Base-by-base conservation (phyloP, 2,888 invertebrate species). In the Malachius bipustulatus region DNA sequence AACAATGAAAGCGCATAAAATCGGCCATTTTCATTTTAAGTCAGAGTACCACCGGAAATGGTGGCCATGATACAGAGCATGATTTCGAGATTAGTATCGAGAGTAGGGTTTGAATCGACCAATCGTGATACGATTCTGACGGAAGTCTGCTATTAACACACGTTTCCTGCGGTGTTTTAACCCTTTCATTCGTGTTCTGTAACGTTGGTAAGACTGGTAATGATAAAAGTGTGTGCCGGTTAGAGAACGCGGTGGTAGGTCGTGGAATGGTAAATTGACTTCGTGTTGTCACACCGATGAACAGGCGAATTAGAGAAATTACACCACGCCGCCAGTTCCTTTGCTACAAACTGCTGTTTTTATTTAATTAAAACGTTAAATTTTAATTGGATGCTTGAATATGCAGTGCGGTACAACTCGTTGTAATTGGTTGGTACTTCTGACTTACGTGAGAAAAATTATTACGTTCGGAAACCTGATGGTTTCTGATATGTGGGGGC, bases 61-160 rank as follows among this genome's bases (percentile, higher is more conserved):
- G 47, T 41, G 34, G 49, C 50, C 51, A 51, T 50, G 42, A 48
- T 51, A 45, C 47, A 46, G 45, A 47, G 41, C 37, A 42, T 47
- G 48, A 48, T 51, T 46, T 46, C 40, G 39, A 49, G 47, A 48
- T 48, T 46, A 45, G 32, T 34, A 41, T 32, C 37, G 36, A 33
- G 44, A 39, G 40, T 41, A 30, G 43, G 45, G 45, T 43, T 43
- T 39, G 26, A 34, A 45, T 44, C 38, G 47, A 43, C 50, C 50
- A 51, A 51, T 51, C 44, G 40, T 32, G 36, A 38, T 43, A 43
- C 37, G 40, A 43, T 43, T 41, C 36, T 40, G 37, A 34, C 42
- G 50, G 50, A 51, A 49, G 45, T 46, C 26, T 33, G 39, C 47
- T 47, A 51, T 51, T 51, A 49, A 32, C 44, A 30, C 36, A 39